Percentiles rank a stretch among this genome's conserved stretches.
Evolutionary conservation across 2,113 vertebrate genomes (phyloP).

Genomic region (Taurulus bubalis): DNA sequence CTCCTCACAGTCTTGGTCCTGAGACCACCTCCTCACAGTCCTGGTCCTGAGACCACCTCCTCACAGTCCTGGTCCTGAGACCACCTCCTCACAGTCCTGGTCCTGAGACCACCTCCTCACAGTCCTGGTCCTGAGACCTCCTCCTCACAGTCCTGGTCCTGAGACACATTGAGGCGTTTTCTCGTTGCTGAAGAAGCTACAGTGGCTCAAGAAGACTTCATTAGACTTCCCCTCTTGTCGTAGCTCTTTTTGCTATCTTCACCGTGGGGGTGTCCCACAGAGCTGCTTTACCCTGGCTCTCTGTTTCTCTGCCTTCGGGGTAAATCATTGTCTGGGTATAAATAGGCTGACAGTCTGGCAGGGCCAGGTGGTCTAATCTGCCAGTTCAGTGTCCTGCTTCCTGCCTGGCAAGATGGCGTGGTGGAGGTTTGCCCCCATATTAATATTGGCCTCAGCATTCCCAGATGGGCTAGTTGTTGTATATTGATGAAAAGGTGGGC

Average conservation of each 20-base stretch:
- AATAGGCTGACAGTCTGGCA: conserved; percentile 79
- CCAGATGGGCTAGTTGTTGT: conserved; percentile 42
- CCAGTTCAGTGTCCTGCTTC: conserved; percentile 66
- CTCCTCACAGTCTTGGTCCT: too few relatives aligned
- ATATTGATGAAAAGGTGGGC: conserved; percentile 28
- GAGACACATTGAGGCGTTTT: conserved; percentile 21
- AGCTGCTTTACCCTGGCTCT: conserved; percentile 28
- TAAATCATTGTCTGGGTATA: conserved; percentile 81
- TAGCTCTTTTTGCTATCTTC: not conserved
- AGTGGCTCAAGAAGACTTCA: conserved; percentile 3
- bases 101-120: too few relatives aligned
- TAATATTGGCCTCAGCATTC: conserved; percentile 46
- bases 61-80: too few relatives aligned
- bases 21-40: too few relatives aligned
- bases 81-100: too few relatives aligned
- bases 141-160: too few relatives aligned
- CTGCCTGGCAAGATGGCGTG: conserved; percentile 36
- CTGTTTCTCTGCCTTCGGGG: conserved; percentile 37
- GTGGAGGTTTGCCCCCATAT: conserved; percentile 50
- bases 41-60: too few relatives aligned
- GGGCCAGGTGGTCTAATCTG: conserved; percentile 81
- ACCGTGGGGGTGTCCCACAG: conserved; percentile 32
- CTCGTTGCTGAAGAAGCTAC: not conserved
- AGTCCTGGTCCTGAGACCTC: too few relatives aligned
- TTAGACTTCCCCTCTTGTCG: conserved; percentile 11